These are phyloP conservation scores for Micrastur ruficollis DNA, from an alignment of 2,797 vertebrate genomes.

Conservation along the genomic window DNA sequence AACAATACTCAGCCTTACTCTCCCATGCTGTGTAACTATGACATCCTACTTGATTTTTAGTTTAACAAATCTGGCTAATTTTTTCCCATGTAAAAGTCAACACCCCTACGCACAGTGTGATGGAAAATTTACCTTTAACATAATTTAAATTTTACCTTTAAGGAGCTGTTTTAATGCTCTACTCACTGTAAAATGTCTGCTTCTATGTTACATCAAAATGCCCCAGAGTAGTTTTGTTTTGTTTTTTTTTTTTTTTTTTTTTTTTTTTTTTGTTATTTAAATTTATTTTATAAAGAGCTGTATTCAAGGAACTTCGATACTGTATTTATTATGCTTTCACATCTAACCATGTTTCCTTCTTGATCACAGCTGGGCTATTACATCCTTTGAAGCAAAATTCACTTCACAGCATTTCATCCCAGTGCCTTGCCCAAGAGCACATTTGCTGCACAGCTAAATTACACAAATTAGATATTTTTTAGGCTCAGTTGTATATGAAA, in stretches of 20 bases:
- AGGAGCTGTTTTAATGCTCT: not conserved
- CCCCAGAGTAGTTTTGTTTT: not conserved
- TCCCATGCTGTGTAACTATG: not conserved
- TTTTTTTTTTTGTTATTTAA: not conserved
- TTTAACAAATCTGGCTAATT: not conserved
- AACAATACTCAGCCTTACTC: not conserved
- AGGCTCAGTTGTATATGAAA: not conserved
- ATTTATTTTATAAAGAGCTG: not conserved
- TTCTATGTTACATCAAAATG: not conserved
- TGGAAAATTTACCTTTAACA: not conserved
- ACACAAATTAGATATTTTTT: not conserved
- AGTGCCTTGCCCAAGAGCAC: not conserved
- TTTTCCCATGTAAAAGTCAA: not conserved
- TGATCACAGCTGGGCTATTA: conserved; percentile 28
- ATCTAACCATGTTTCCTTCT: not conserved
- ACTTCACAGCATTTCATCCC: not conserved
- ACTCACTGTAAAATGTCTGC: not conserved
- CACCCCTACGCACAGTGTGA: not conserved
- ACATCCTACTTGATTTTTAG: not conserved
- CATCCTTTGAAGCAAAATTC: conserved; percentile 17
- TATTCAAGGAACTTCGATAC: not conserved
- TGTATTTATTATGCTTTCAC: not conserved
- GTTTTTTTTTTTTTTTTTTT: rapidly evolving
- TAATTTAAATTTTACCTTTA: not conserved
- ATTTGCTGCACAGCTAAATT: not conserved